Evolutionary conservation across 2,888 invertebrate species (phyloP).

Genomic region (Pyrrhosoma nymphula): DNA sequence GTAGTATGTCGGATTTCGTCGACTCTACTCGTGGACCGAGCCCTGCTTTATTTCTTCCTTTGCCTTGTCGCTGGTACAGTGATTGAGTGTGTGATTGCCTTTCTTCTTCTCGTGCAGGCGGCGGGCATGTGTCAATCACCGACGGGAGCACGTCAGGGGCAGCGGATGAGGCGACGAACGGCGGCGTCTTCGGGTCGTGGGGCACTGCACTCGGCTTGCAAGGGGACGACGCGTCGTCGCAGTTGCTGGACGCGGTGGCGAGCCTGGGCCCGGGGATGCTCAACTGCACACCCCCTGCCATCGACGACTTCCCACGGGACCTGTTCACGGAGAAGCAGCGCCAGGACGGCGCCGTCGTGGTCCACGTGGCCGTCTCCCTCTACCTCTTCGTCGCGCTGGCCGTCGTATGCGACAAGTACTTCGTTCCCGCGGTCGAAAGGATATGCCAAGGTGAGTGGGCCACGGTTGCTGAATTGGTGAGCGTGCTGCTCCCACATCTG

Average conservation of each 20-base stretch:
- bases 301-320: conserved; percentile 83
- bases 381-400: conserved; percentile 84
- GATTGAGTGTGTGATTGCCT: too few relatives aligned
- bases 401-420: conserved; percentile 85
- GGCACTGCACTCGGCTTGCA: too few relatives aligned
- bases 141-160: background rate
- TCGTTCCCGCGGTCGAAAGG: conserved; percentile 84
- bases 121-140: background rate
- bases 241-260: background rate
- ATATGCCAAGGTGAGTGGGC: conserved; percentile 81
- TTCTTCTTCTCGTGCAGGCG: background rate
- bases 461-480: background rate
- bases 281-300: conserved; percentile 82
- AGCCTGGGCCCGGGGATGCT: background rate
- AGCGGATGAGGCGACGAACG: too few relatives aligned
- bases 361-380: conserved; percentile 82
- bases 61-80: too few relatives aligned
- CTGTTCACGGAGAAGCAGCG: conserved; percentile 81
- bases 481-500: too few relatives aligned
- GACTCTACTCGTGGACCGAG: too few relatives aligned
- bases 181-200: too few relatives aligned
- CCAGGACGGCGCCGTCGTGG: conserved; percentile 81
- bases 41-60: too few relatives aligned
- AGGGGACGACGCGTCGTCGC: background rate
- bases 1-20: too few relatives aligned